Evolutionary conservation across 2,113 vertebrate species (phyloP).

Genomic region (Albula goreensis): DNA sequence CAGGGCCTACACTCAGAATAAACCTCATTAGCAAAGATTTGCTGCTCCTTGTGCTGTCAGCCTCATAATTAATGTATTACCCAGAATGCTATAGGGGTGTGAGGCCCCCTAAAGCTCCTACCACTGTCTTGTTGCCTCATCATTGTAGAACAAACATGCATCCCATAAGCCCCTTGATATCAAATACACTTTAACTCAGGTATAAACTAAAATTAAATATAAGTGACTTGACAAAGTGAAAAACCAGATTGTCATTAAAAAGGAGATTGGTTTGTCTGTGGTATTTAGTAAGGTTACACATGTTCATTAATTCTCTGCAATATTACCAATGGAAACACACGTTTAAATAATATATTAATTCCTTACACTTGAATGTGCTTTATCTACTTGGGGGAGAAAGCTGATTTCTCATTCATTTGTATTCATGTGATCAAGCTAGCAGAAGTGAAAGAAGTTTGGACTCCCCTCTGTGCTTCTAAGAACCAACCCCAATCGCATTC

Average conservation of each 20-base stretch:
- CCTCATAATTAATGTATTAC: conserved; percentile 42
- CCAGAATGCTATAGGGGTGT: conserved; percentile 22
- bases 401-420: background rate
- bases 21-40: conserved; percentile 39
- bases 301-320: background rate
- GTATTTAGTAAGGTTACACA: background rate
- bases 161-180: background rate
- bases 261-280: background rate
- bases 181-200: background rate
- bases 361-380: background rate
- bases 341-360: background rate
- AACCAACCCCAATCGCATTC: background rate
- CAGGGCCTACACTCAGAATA: conserved; percentile 5
- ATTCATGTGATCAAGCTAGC: background rate
- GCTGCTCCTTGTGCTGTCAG: conserved; percentile 33
- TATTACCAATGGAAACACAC: background rate
- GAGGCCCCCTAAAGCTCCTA: conserved; percentile 32
- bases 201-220: background rate
- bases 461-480: background rate
- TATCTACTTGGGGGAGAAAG: background rate
- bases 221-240: background rate
- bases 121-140: conserved; percentile 9
- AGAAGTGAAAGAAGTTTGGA: background rate
- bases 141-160: background rate
- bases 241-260: background rate